phyloP scores from a whole-genome alignment of 2,113 vertebrate genomes.

The Mastomys coucha region DNA sequence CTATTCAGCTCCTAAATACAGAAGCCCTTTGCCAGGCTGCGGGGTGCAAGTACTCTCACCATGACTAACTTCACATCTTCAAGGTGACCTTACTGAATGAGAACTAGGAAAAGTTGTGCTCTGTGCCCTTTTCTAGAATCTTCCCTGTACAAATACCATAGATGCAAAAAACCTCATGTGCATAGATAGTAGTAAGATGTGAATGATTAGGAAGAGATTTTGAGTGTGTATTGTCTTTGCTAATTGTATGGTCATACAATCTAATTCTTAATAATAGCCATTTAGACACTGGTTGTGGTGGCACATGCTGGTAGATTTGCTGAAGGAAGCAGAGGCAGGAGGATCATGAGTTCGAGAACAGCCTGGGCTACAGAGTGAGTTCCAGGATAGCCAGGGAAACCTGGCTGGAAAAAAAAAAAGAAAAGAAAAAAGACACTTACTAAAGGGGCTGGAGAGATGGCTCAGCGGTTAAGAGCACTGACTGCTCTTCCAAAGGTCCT shows the following conservation, averaged over 20 bases:
- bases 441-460: too few species aligned
- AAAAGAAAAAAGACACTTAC: too few species aligned
- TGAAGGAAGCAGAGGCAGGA: too few species aligned
- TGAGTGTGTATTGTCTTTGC: neutral
- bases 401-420: too few species aligned
- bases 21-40: neutral
- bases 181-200: neutral
- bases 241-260: neutral
- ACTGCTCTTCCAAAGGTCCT: too few species aligned
- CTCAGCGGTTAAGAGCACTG: too few species aligned
- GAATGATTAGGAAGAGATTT: constrained; percentile 22
- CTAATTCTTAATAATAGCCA: constrained; percentile 36
- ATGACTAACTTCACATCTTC: neutral
- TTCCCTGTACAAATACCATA: neutral
- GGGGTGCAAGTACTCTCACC: neutral
- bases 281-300: too few species aligned
- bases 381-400: too few species aligned
- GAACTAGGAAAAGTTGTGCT: too few species aligned
- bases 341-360: too few species aligned
- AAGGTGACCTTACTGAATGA: neutral
- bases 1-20: neutral
- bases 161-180: neutral
- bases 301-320: too few species aligned
- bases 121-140: neutral
- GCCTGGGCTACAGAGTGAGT: too few species aligned